A percentile compares a stretch with the other conserved stretches of the same genome.
Evolutionary conservation across 2,888 invertebrate genomes (phyloP).

Genomic region (Holacanthella duospinosa): DNA sequence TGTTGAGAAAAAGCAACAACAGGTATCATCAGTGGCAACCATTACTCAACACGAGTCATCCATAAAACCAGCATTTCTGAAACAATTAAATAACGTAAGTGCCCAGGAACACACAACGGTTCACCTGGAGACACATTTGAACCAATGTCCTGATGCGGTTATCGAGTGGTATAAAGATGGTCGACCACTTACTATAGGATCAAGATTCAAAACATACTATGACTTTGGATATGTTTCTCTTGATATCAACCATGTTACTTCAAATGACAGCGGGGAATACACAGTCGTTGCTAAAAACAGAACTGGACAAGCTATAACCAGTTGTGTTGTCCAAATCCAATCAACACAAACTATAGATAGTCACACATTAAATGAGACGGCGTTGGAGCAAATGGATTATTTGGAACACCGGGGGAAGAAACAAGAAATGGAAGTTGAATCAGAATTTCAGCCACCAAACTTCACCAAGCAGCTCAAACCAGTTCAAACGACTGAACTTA

Average conservation of each 20-base stretch:
- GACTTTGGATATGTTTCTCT: conserved; percentile 96
- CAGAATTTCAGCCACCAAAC: conserved; percentile 72
- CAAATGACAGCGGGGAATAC: conserved; percentile 91
- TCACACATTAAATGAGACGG: conserved; percentile 83
- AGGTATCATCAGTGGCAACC: background rate
- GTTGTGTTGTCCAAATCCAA: conserved; percentile 68
- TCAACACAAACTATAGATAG: conserved; percentile 77
- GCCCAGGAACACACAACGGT: conserved; percentile 75
- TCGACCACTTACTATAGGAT: conserved; percentile 52
- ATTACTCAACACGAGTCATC: conserved; percentile 50
- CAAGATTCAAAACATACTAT: conserved; percentile 85
- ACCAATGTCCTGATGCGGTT: conserved; percentile 45
- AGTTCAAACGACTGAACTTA: conserved; percentile 78
- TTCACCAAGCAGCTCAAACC: conserved; percentile 79
- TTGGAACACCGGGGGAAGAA: conserved; percentile 57
- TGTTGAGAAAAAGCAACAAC: background rate
- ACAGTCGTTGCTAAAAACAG: conserved; percentile 76
- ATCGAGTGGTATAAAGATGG: conserved; percentile 98
- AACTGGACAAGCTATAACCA: conserved; percentile 74
- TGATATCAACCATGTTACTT: conserved; percentile 85
- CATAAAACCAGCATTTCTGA: conserved; percentile 81
- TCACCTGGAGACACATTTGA: conserved; percentile 86
- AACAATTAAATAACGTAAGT: conserved; percentile 75
- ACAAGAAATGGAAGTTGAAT: conserved; percentile 67
- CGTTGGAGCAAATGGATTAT: conserved; percentile 81